These are phyloP conservation scores for Sebastolobus altivelis DNA, from an alignment of 2,797 vertebrate genomes.

Conservation along the genomic window DNA sequence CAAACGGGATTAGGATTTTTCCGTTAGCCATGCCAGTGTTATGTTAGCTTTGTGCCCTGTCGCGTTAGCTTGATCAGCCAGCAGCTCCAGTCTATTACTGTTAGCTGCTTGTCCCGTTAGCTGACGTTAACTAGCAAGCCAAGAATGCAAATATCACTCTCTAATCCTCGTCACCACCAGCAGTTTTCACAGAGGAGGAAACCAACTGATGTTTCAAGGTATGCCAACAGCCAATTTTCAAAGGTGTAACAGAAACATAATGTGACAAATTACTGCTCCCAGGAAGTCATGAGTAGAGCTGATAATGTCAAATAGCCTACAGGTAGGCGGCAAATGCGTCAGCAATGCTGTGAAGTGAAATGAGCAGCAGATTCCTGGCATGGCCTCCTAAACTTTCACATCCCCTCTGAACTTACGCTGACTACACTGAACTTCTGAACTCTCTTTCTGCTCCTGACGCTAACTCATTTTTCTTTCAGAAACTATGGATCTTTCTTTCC, in stretches of 20 bases:
- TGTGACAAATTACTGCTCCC: conserved; percentile 26
- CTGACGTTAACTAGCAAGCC: conserved; percentile 14
- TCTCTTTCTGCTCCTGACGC: conserved; percentile 41
- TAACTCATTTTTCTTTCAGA: conserved; percentile 77
- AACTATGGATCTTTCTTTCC: conserved; percentile 77
- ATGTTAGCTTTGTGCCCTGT: not conserved
- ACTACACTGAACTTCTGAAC: conserved; percentile 49
- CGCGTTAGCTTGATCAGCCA: not conserved
- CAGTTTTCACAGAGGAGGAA: conserved; percentile 15
- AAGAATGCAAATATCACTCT: not conserved
- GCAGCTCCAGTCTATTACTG: not conserved
- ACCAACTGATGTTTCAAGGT: conserved; percentile 15
- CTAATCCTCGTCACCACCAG: conserved; percentile 20
- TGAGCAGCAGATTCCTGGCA: conserved; percentile 30
- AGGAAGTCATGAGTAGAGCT: conserved; percentile 21
- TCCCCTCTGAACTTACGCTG: conserved; percentile 49
- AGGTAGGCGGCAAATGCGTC: not conserved
- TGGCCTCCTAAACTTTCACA: conserved; percentile 39
- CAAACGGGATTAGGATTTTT: not conserved
- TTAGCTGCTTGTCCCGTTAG: not conserved
- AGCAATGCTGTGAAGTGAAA: not conserved
- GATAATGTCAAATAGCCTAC: not conserved
- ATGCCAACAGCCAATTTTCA: conserved; percentile 19
- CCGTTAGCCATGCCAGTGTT: not conserved
- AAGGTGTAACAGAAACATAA: conserved; percentile 19